Percentiles rank a stretch among this genome's conserved stretches.
These are phyloP conservation scores for Hystrix cristata DNA, from an alignment of 2,113 vertebrate genomes.

Conservation along the genomic window DNA sequence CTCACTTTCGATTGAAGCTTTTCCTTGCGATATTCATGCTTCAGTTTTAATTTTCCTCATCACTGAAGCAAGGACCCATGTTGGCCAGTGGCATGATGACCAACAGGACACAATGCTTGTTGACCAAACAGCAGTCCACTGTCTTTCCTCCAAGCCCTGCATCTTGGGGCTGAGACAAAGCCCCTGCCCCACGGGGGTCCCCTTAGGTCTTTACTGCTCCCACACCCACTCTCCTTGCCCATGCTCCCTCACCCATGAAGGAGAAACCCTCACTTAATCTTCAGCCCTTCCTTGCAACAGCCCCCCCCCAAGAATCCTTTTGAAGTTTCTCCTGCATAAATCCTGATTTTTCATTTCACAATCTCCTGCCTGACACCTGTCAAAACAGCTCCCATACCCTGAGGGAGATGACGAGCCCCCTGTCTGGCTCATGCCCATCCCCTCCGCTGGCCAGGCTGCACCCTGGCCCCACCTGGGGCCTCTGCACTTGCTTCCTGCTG, in stretches of 20 bases:
- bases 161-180: neutral
- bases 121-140: neutral
- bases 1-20: neutral
- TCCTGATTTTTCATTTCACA: neutral
- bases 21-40: neutral
- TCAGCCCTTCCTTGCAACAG: neutral
- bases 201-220: too few species aligned
- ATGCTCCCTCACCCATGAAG: neutral
- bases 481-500: neutral
- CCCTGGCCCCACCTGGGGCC: neutral
- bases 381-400: too few species aligned
- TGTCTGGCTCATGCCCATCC: neutral
- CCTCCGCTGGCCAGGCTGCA: neutral
- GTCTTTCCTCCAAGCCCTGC: neutral
- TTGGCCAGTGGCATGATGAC: neutral
- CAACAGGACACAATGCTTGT: too few species aligned
- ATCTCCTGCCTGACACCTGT: neutral
- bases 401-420: neutral
- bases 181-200: too few species aligned
- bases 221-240: neutral
- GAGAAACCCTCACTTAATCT: neutral
- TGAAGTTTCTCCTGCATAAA: neutral
- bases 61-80: neutral
- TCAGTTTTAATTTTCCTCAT: neutral
- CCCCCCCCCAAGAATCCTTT: neutral